Evolutionary conservation across 2,113 vertebrate species (phyloP), one percentile per base, ranked within the genome.

Genomic region (Xyliphius kryptos): DNA sequence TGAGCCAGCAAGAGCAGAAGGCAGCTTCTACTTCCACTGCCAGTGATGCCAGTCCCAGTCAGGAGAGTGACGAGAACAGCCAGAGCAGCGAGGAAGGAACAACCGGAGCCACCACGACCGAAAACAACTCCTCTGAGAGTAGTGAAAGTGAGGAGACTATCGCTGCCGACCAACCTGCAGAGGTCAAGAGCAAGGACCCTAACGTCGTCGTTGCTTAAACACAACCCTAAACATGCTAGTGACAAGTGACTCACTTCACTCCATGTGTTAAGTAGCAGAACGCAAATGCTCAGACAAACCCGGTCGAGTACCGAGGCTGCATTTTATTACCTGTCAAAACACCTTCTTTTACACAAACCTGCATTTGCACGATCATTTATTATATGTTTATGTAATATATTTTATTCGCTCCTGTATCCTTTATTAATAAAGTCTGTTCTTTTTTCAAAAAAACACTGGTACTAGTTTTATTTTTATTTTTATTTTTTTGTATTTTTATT

Each of bases 61-160:
- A n/a, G n/a, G n/a, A n/a, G n/a, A n/a, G n/a, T n/a, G n/a, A n/a
- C n/a, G n/a, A n/a, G n/a, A n/a, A n/a, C 69, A 85, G 82, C 62
- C 51, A 80, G 70, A 87, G 83, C 83, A 87, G 81, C 16, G 83
- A 88, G 79, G 86, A 89, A 72, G 58, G 78, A 37, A n/a, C n/a
- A n/a, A 74, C 77, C 43, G 78, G 77, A 0, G 79, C 85, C 0
- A 82, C 78, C 10, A 78, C 79, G 0, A 78, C 78, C 2, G 78
- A 85, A 70, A 38, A 38, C 36, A 5, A 6, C 10, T 10, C 5
- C 36, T 6, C 36, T 10, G 36, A 10, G 5, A 38, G 10, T 10
- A 38, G 5, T 10, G 36, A 38, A 38, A 38, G 5, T 38, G 36
- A 6, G 5, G 36, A 38, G n/a, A n/a, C n/a, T n/a, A n/a, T n/a